Conservation (phyloP, 2,797 vertebrate genomes). For the Poeciliopsis infans region DNA sequence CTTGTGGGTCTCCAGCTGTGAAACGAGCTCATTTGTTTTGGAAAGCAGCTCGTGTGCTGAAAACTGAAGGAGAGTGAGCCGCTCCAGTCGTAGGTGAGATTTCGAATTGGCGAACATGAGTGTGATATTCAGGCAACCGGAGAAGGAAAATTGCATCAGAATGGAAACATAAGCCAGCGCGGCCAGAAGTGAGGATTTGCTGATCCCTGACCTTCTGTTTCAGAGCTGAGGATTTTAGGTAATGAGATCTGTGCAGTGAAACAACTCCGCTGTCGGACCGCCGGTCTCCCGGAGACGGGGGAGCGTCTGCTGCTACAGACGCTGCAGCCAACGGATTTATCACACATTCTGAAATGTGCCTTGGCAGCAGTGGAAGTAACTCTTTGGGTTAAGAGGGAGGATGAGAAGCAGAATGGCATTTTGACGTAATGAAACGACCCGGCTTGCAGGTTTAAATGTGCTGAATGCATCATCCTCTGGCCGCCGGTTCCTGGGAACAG, state of each 20-base stretch:
- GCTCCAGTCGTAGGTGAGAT: constrained; percentile 67
- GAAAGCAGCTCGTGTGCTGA: constrained; percentile 28
- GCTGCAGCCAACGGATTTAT: constrained; percentile 56
- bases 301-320: constrained; percentile 22
- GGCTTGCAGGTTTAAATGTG: constrained; percentile 25
- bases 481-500: constrained; percentile 7
- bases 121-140: constrained; percentile 76
- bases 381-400: constrained; percentile 36
- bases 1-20: neutral
- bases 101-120: constrained; percentile 63
- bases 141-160: constrained; percentile 79
- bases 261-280: constrained; percentile 56
- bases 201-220: constrained; percentile 83
- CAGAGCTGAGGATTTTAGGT: constrained; percentile 77
- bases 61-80: constrained; percentile 63
- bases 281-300: constrained; percentile 30
- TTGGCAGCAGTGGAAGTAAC: constrained; percentile 31
- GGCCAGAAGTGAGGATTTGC: constrained; percentile 76
- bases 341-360: constrained; percentile 54
- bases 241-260: constrained; percentile 78
- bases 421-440: constrained; percentile 41
- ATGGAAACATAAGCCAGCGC: constrained; percentile 77
- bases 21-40: constrained; percentile 36
- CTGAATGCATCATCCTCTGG: constrained; percentile 22
- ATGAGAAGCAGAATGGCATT: constrained; percentile 33